phyloP scores from a whole-genome alignment of 2,113 vertebrate species.

The Parotia lawesii region DNA sequence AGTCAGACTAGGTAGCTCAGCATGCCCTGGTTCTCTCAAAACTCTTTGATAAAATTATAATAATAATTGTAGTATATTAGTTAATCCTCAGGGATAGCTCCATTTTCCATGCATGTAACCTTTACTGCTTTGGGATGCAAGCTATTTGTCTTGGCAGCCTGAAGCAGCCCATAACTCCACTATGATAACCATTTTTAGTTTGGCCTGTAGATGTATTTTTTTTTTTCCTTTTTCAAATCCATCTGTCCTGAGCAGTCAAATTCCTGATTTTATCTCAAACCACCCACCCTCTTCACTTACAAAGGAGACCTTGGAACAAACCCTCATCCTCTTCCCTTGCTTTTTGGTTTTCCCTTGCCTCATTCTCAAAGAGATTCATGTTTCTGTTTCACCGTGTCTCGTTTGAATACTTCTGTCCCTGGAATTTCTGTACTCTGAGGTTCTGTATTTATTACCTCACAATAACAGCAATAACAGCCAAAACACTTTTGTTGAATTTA shows the following conservation, averaged over 20 bases:
- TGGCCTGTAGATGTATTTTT: neutral
- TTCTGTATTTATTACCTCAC: neutral
- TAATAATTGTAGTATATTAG: slow-evolving; percentile 51
- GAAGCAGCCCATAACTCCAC: slow-evolving; percentile 44
- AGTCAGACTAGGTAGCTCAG: slow-evolving; percentile 5
- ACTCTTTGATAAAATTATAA: slow-evolving; percentile 15
- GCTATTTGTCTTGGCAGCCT: slow-evolving; percentile 62
- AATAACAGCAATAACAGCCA: neutral
- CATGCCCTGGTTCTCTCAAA: neutral
- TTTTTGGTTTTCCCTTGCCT: neutral
- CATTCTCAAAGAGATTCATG: neutral
- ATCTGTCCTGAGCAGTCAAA: slow-evolving; percentile 39
- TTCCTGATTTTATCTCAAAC: slow-evolving; percentile 52
- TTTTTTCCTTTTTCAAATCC: neutral
- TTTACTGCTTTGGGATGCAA: slow-evolving; percentile 56
- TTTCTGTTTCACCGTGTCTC: neutral
- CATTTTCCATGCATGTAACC: slow-evolving; percentile 57
- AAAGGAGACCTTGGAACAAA: neutral
- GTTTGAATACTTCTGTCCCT: neutral
- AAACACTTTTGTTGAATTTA: neutral
- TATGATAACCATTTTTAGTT: slow-evolving; percentile 60
- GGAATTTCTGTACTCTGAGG: neutral
- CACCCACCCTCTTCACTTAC: slow-evolving; percentile 13
- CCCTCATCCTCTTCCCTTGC: neutral
- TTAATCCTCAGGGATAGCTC: slow-evolving; percentile 50